Evolutionary conservation across 2,113 vertebrate species (phyloP), one percentile per base, ranked within the genome.

Genomic region (Urocynchramus pylzowi): DNA sequence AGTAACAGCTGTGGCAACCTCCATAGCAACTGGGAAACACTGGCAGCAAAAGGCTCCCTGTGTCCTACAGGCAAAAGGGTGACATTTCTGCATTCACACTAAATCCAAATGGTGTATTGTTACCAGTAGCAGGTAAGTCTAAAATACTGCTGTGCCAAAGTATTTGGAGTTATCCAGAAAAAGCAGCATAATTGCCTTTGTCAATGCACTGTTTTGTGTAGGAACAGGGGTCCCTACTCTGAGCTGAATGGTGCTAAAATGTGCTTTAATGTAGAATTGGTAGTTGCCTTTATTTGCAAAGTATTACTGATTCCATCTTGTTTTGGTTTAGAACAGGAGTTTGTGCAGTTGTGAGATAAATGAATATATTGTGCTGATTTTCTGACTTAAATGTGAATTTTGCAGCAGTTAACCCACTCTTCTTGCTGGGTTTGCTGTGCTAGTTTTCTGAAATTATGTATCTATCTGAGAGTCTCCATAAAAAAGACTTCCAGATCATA

Each of bases 1-100:
- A 84, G 60, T 59, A 89, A 27, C 2, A n/a, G 9, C 94, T 87
- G 73, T 91, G 86, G 91, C 87, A 96, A 96, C 95, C 61, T 93
- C 88, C 97, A 3, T 89, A 94, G 97, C 96, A 98, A 98, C 97
- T 21, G 59, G 71, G 89, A 97, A 96, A 97, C 96, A 70, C 82
- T 54, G 69, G 45, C 89, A 80, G 59, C 71, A 54, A 79, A 70
- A 7, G 21, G 56, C 56, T 92, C 27, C 84, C 33, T 39, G 37
- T 28, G 1, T 39, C 31, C 20, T 4, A 5, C 50, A 8, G 75
- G 47, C 6, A 57, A 16, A 87, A 67, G 53, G 60, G 19, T 10
- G 45, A 28, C 49, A 37, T 41, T 92, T 50, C 60, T 87, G 35
- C 54, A 6, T 3, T 13, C 31, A 23, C 37, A 22, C 64, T 39